Conservation (phyloP, 2,888 invertebrate species). For the Chouioia cunea region DNA sequence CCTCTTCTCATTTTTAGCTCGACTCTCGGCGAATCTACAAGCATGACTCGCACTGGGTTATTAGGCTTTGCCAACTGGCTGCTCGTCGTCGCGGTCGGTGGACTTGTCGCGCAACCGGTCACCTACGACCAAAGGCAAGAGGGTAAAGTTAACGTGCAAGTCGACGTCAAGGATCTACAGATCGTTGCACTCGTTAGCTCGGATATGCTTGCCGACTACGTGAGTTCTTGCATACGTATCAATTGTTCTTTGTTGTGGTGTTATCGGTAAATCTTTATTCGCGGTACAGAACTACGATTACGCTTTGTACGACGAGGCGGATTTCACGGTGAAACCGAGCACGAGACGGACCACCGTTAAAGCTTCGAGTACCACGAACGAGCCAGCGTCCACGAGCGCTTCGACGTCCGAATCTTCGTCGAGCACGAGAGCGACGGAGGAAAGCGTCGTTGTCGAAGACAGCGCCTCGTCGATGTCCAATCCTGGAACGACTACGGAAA, state of each 20-base stretch:
- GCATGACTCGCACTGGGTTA: too few species aligned
- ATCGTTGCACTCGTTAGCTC: conserved; percentile 78
- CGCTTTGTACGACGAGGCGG: conserved; percentile 77
- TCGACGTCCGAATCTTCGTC: neutral
- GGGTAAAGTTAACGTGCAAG: conserved; percentile 83
- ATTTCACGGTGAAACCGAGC: conserved; percentile 78
- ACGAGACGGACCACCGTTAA: conserved; percentile 26
- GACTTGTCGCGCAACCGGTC: neutral
- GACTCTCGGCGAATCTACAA: conserved; percentile 21
- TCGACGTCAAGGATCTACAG: conserved; percentile 83
- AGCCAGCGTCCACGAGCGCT: neutral
- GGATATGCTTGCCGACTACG: conserved; percentile 73
- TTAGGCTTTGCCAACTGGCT: neutral
- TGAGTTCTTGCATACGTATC: conserved; percentile 52
- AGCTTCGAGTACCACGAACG: conserved; percentile 11
- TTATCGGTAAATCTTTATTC: too few species aligned
- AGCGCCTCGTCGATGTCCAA: too few species aligned
- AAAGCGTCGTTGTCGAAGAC: too few species aligned
- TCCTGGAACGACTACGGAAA: neutral
- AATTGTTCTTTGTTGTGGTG: too few species aligned
- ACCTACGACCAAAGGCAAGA: conserved; percentile 80
- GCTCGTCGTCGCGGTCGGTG: neutral
- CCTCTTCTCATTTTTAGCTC: conserved; percentile 37
- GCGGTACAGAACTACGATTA: conserved; percentile 82
- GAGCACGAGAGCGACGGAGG: neutral